Conservation (phyloP, 2,888 invertebrate genomes). For the Aquatica leii region DNA sequence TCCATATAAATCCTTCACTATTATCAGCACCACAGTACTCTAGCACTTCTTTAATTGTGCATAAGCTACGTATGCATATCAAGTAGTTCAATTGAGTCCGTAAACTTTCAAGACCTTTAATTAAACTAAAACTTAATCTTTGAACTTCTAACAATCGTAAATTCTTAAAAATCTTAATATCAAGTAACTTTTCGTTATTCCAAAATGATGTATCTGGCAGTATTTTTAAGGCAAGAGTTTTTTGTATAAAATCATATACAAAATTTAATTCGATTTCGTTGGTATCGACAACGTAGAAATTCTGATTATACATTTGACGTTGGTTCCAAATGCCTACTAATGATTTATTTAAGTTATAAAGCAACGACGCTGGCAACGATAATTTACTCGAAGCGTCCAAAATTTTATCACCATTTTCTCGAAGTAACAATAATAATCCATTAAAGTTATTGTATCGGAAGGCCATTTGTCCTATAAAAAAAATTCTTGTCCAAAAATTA, state of each 20-base stretch:
- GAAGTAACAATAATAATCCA: constrained; percentile 63
- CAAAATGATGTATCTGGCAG: constrained; percentile 49
- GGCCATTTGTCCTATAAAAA: constrained; percentile 29
- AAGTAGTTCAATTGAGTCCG: constrained; percentile 67
- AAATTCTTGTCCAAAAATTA: constrained; percentile 14
- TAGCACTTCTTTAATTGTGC: constrained; percentile 61
- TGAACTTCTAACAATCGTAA: constrained; percentile 66
- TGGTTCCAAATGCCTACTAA: constrained; percentile 64
- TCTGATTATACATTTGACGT: constrained; percentile 53
- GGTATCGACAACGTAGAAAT: constrained; percentile 65
- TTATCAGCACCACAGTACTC: constrained; percentile 68
- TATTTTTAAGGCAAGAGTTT: constrained; percentile 67
- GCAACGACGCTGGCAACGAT: constrained; percentile 63
- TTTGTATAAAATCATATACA: constrained; percentile 71
- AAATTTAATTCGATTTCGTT: constrained; percentile 66
- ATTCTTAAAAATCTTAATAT: constrained; percentile 68
- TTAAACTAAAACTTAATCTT: constrained; percentile 63
- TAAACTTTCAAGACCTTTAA: constrained; percentile 67
- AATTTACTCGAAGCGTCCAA: constrained; percentile 66
- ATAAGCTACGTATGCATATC: constrained; percentile 61
- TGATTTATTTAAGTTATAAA: constrained; percentile 65
- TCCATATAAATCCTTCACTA: constrained; percentile 68
- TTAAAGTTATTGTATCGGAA: constrained; percentile 49
- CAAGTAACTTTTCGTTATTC: constrained; percentile 57
- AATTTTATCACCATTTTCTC: constrained; percentile 67